Percentiles rank a stretch among this genome's conserved stretches.
Conservation (phyloP, 2,113 vertebrate species). For the Corydoras sp. region DNA sequence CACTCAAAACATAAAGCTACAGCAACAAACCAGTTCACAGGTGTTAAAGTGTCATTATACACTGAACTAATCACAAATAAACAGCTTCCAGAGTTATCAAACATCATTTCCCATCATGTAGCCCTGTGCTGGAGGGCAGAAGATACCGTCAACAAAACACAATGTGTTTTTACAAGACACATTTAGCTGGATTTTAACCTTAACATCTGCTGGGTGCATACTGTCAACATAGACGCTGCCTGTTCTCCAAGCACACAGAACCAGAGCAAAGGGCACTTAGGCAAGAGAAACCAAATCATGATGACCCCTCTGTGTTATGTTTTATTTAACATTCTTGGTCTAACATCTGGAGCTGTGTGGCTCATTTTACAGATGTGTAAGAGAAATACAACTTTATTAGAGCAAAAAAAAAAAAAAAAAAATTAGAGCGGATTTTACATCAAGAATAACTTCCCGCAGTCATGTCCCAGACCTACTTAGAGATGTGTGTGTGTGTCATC, state of each 20-base stretch:
- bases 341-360: too few species aligned
- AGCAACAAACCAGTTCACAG: too few species aligned
- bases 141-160: conserved; percentile 9
- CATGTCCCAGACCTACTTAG: conserved; percentile 18
- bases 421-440: neutral
- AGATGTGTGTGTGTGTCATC: neutral
- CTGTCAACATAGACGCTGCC: conserved; percentile 27
- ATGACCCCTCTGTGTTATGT: neutral
- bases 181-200: conserved; percentile 33
- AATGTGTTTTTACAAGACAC: conserved; percentile 36
- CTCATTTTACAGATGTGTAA: too few species aligned
- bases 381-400: neutral
- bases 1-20: too few species aligned
- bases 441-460: conserved; percentile 10
- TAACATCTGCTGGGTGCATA: conserved; percentile 4
- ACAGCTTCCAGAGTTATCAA: neutral
- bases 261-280: conserved; percentile 21
- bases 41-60: too few species aligned
- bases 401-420: neutral
- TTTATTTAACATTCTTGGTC: neutral
- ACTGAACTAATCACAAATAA: neutral
- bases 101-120: neutral
- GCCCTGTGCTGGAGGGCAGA: neutral
- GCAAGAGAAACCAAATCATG: neutral
- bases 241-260: conserved; percentile 15